Evolutionary conservation across 2,888 invertebrate genomes (phyloP).

Genomic region (Anticlea derivata): DNA sequence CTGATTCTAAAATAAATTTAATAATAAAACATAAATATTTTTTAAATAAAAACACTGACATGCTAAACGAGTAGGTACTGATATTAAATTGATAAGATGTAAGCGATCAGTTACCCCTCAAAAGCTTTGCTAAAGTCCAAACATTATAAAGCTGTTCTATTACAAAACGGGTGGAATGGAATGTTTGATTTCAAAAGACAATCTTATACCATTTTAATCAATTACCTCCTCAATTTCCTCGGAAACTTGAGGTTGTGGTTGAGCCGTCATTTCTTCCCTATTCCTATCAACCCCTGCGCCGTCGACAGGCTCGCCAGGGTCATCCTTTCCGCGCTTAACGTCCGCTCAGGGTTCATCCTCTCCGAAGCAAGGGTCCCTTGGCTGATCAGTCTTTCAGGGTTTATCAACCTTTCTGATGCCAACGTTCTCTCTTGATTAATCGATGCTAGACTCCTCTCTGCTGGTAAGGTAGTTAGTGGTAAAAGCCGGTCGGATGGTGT

Average conservation of each 20-base stretch:
- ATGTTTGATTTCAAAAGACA: slow-evolving; percentile 11
- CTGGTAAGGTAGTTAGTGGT: slow-evolving; percentile 42
- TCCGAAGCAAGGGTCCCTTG: slow-evolving; percentile 43
- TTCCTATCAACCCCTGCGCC: slow-evolving; percentile 70
- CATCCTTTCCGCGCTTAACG: slow-evolving; percentile 58
- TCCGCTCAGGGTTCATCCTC: slow-evolving; percentile 52
- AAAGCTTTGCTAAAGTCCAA: slow-evolving; percentile 6
- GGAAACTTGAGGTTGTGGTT: slow-evolving; percentile 59
- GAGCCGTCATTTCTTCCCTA: slow-evolving; percentile 81
- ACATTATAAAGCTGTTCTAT: background rate
- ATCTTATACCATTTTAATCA: background rate
- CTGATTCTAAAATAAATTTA: no score
- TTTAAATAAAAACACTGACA: no score
- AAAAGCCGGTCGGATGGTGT: slow-evolving; percentile 50
- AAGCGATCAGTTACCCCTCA: background rate
- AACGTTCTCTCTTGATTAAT: slow-evolving; percentile 12
- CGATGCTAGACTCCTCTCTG: background rate
- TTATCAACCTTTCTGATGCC: slow-evolving; percentile 17
- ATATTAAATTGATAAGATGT: background rate
- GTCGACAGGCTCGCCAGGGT: slow-evolving; percentile 65
- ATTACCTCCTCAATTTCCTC: slow-evolving; percentile 65
- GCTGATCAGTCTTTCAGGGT: slow-evolving; percentile 22
- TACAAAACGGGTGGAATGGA: background rate
- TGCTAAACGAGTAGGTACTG: no score
- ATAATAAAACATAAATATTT: no score